phyloP scores from a whole-genome alignment of 1,140 invertebrate genomes.

The Asbolus verrucosus region DNA sequence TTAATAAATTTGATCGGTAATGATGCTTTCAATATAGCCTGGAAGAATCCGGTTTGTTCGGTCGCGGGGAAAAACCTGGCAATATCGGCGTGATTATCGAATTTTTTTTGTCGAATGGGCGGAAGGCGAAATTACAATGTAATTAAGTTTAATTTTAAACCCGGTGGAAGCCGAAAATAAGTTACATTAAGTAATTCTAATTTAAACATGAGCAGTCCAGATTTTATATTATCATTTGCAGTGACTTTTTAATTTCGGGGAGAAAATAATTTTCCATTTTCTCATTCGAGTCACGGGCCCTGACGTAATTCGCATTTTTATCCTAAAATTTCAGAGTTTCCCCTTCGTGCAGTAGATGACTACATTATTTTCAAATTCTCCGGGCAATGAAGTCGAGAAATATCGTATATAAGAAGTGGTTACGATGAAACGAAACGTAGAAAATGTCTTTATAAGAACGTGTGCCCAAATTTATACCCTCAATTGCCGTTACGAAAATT shows the following conservation, averaged over 20 bases:
- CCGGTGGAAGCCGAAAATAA: neutral
- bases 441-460: slow-evolving; percentile 23
- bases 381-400: slow-evolving; percentile 32
- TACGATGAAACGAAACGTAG: slow-evolving; percentile 35
- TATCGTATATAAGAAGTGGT: slow-evolving; percentile 33
- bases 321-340: slow-evolving; percentile 22
- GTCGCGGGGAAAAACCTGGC: too few relatives aligned
- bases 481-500: slow-evolving; percentile 23
- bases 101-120: too few relatives aligned
- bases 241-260: slow-evolving; percentile 42
- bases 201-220: slow-evolving; percentile 3
- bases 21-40: too few relatives aligned
- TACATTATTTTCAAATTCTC: slow-evolving; percentile 46
- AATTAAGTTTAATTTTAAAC: neutral
- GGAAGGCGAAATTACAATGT: too few relatives aligned
- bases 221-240: slow-evolving; percentile 33
- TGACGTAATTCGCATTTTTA: slow-evolving; percentile 43
- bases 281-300: slow-evolving; percentile 35
- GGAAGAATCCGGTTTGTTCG: too few relatives aligned
- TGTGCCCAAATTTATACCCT: slow-evolving; percentile 20
- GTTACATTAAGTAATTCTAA: neutral
- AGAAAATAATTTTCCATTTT: slow-evolving; percentile 42
- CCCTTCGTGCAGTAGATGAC: slow-evolving; percentile 38
- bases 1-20: too few relatives aligned
- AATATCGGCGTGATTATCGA: too few relatives aligned